phyloP scores from a whole-genome alignment of 1,140 invertebrate species.

The Propsilocerus akamusi region DNA sequence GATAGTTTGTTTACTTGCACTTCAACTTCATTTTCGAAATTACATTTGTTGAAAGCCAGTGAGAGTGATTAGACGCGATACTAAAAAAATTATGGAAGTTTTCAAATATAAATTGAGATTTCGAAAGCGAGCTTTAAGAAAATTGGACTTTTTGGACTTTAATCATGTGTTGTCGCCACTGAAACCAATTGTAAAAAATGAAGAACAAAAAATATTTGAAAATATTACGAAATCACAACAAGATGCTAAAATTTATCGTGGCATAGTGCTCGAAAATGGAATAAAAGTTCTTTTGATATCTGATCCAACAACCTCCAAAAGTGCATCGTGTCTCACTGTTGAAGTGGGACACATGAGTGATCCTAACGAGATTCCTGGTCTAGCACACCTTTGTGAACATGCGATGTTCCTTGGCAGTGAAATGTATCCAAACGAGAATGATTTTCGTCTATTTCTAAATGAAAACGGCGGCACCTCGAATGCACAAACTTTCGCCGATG shows the following conservation, averaged over 20 bases:
- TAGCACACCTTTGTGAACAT: slow-evolving; percentile 96
- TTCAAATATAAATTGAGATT: too few species aligned
- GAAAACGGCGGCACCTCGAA: slow-evolving; percentile 81
- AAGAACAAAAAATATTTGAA: neutral
- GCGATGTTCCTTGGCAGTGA: slow-evolving; percentile 91
- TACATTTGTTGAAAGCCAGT: too few species aligned
- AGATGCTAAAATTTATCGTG: slow-evolving; percentile 26
- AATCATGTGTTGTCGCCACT: too few species aligned
- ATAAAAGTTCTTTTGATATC: slow-evolving; percentile 81
- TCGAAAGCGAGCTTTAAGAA: too few species aligned
- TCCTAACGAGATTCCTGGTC: slow-evolving; percentile 65
- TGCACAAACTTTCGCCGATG: slow-evolving; percentile 72
- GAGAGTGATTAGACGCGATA: too few species aligned
- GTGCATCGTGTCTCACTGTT: slow-evolving; percentile 68
- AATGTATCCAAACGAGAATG: slow-evolving; percentile 89
- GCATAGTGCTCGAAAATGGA: slow-evolving; percentile 63
- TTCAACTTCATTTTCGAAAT: too few species aligned
- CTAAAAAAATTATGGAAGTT: too few species aligned
- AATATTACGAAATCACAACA: neutral
- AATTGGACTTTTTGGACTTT: too few species aligned
- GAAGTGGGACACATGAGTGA: slow-evolving; percentile 64
- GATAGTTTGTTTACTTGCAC: too few species aligned
- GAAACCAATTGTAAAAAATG: too few species aligned
- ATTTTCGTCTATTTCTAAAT: slow-evolving; percentile 78
- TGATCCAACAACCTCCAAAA: slow-evolving; percentile 82